These are phyloP conservation scores for Odobenus rosmarus DNA, from an alignment of 2,113 vertebrate genomes.

Conservation along the genomic window DNA sequence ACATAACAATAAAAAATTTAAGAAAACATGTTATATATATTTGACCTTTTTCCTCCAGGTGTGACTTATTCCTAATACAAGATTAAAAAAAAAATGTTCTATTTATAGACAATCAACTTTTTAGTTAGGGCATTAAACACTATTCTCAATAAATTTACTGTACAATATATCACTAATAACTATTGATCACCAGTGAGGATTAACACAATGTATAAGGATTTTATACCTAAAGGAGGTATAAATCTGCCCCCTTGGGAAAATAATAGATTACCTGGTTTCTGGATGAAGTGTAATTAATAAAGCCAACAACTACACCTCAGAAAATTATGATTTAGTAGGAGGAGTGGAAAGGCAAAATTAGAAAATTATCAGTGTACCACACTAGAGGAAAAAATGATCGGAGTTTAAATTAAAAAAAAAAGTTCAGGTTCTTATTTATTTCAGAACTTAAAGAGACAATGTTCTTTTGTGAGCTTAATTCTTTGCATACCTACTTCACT, in stretches of 20 bases:
- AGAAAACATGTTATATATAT: conserved; percentile 16
- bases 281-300: conserved; percentile 74
- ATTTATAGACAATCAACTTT: conserved; percentile 46
- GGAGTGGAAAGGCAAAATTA: conserved; percentile 55
- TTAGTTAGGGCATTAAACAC: conserved; percentile 56
- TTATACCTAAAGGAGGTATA: conserved; percentile 66
- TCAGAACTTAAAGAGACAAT: conserved; percentile 36
- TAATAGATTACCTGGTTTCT: conserved; percentile 74
- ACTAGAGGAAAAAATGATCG: neutral
- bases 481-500: neutral
- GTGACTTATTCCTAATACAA: conserved; percentile 35
- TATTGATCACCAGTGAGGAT: conserved; percentile 67
- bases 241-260: conserved; percentile 59
- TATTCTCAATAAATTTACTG: conserved; percentile 67
- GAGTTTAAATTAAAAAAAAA: conserved; percentile 41
- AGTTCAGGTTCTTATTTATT: neutral
- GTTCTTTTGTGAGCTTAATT: neutral
- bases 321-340: conserved; percentile 55
- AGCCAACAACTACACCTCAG: conserved; percentile 37
- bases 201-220: conserved; percentile 66
- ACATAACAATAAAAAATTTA: too few species aligned
- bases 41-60: conserved; percentile 21
- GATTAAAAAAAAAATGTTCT: conserved; percentile 53
- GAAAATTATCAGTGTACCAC: conserved; percentile 41
- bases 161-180: conserved; percentile 64